Base-by-base conservation (phyloP, 1,140 invertebrate species). In the Brachystomella parvula region DNA sequence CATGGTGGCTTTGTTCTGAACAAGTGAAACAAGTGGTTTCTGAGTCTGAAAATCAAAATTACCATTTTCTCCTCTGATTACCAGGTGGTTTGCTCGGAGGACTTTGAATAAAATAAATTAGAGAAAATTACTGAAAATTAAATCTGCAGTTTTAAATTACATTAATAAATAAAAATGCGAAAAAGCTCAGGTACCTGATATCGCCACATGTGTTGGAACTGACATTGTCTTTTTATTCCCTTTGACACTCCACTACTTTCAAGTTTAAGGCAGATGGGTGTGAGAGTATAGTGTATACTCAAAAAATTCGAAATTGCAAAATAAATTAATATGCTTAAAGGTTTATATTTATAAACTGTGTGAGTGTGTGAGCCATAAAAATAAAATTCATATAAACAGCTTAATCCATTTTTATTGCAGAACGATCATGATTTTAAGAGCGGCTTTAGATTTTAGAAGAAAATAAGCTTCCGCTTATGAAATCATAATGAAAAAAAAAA, bases 51-150 rank as follows among this genome's bases (percentile, higher is more conserved):
- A 53, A 53, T 26, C 24, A 53, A 53, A 15, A 53, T 53, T 44
- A 53, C 49, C 49, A 53, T 53, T 19, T 24, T 53, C 24, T 24
- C 49, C 49, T 6, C 49, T 12, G 9, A 53, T 9, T 6, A 53
- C 3, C 21, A 53, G 24, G 6, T 26, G 12, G 6, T 24, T 15
- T 3, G 49, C 49, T 53, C 24, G 12, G 12, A 53, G 24, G 21
- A 53, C 49, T 53, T n/a, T n/a, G n/a, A n/a, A 53, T 17, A 53
- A 53, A 53, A 6, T 17, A 53, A 53, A 24, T 44, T n/a, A n/a
- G 9, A 44, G n/a, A 44, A 44, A n/a, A 44, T 44, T 44, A 12
- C n/a, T 44, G 9, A 12, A 44, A n/a, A 44, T n/a, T 44, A 12
- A n/a, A 9, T 9, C n/a, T 9, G n/a, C 39, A 12, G 39, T 44